A percentile compares a stretch with the other conserved stretches of the same genome.
phyloP scores from a whole-genome alignment of 1,140 invertebrate genomes.

The Trichoplusia ni region DNA sequence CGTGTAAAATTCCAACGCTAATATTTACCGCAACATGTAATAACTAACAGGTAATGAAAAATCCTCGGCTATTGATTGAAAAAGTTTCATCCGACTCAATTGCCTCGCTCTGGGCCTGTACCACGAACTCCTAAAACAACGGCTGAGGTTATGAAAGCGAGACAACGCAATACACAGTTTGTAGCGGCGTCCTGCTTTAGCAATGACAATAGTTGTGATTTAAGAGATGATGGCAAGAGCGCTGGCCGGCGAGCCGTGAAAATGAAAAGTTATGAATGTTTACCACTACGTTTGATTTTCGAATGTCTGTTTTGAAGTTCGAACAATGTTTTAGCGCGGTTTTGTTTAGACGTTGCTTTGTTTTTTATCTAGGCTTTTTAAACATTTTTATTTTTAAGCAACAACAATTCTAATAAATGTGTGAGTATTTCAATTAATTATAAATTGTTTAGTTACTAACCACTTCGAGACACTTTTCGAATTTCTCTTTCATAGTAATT shows the following conservation, averaged over 20 bases:
- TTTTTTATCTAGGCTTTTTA: neutral
- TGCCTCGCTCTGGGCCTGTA: neutral
- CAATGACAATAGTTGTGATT: too few species aligned
- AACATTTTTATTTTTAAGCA: too few species aligned
- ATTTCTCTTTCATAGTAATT: too few species aligned
- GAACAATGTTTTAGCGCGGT: neutral
- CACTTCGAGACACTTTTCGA: too few species aligned
- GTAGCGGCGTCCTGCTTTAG: too few species aligned
- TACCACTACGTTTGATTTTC: neutral
- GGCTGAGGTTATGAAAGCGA: too few species aligned
- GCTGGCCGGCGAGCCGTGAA: neutral
- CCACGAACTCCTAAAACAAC: too few species aligned
- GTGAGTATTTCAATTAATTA: too few species aligned
- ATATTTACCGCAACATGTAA: neutral
- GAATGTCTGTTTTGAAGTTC: neutral
- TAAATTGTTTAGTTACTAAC: too few species aligned
- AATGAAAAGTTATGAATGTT: conserved; percentile 14
- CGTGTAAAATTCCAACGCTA: neutral
- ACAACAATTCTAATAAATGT: too few species aligned
- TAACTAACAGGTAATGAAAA: conserved; percentile 6
- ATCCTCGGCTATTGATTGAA: conserved; percentile 1
- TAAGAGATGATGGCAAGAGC: too few species aligned
- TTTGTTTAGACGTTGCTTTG: neutral
- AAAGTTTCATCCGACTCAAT: neutral
- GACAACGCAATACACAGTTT: too few species aligned